Evolutionary conservation across 2,888 invertebrate genomes (phyloP), one percentile per base, ranked within the genome.

Genomic region (Chrysomela aeneicollis): DNA sequence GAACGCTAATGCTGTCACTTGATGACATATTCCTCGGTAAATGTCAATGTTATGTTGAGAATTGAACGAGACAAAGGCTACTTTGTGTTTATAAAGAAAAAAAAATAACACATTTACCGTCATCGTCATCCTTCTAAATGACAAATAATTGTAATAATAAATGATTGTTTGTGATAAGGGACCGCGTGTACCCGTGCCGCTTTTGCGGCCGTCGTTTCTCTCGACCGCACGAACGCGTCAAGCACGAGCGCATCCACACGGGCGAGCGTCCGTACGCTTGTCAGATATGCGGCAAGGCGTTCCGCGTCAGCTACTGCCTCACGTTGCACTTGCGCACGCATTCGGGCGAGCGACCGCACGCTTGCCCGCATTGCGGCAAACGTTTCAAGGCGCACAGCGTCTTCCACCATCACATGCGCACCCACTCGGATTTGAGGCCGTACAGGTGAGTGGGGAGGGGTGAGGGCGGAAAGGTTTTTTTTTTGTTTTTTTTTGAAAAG

Each of bases 241-340:
- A 92, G 80, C 93, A 93, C 74, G 93, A 93, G 80, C 85, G 93
- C n/a, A 90, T 92, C 75, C 93, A 93, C 73, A 93, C 93, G 0
- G 89, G 89, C 0, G 92, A 92, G 76, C 92, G 92, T 74, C 93
- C 93, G 0, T 90, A 92, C 75, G 85, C 87, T 60, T 93, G 93
- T 74, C 90, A 91, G 78, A 90, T 92, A 30, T 93, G 93, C 77
- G 92, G 92, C 51, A 93, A 92, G 80, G 87, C 89, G 3, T 93
- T 93, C 82, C 86, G 93, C 9, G 92, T 93, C 21, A 89, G 91
- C 58, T 93, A 92, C 78, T 93, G 92, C 64, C 83, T 93, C 53
- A 92, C 92, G 0, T 82, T 93, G 9, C 93, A 93, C 79, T 88
- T 92, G 87, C 86, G 92, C 60, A 92, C 92, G 8, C 93, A 93